Evolutionary conservation across 1,140 invertebrate species (phyloP), one percentile per base, ranked within the genome.

Genomic region (Polypedilum pembai): DNA sequence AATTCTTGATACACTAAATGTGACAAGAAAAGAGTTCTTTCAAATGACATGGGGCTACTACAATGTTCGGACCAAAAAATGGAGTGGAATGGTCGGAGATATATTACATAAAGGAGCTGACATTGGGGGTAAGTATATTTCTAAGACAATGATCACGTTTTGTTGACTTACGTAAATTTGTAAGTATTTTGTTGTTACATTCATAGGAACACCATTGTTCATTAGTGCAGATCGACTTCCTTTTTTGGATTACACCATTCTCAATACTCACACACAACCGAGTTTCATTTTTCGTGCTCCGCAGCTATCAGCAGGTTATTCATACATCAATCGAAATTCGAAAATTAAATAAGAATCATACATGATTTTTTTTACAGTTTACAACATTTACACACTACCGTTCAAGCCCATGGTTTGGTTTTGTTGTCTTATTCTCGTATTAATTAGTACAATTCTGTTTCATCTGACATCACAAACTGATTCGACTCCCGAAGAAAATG

Each of bases 61-160:
- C 3, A 79, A 80, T 75, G 74, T 79, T 45, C 79, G 79, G 33
- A 76, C 79, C 18, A 78, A 79, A 8, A 41, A 41, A 12, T 83
- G 80, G 80, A 81, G 77, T 18, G 84, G 84, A 1, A 84, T 84
- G 83, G 80, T 85, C 10, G 77, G 76, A 12, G 65, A 74, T 15
- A n/a, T 79, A 33, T 15, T 73, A 8, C 73, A 75, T 10, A 72
- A 74, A n/a, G 75, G 76, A 66, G 75, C 76, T 24, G 78, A 79
- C 41, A 76, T 79, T 65, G 77, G 76, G 73, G 77, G 78, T 79
- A 73, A 75, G 41, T n/a, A n/a, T n/a, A 66, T n/a, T n/a, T n/a
- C n/a, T n/a, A n/a, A n/a, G n/a, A n/a, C n/a, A n/a, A n/a, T 45
- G 41, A 45, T 45, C 41, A 45, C 41, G 41, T 45, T 41, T 45